Evolutionary conservation across 1,140 invertebrate genomes (phyloP), one percentile per base, ranked within the genome.

Genomic region (Drosophila repletoides): DNA sequence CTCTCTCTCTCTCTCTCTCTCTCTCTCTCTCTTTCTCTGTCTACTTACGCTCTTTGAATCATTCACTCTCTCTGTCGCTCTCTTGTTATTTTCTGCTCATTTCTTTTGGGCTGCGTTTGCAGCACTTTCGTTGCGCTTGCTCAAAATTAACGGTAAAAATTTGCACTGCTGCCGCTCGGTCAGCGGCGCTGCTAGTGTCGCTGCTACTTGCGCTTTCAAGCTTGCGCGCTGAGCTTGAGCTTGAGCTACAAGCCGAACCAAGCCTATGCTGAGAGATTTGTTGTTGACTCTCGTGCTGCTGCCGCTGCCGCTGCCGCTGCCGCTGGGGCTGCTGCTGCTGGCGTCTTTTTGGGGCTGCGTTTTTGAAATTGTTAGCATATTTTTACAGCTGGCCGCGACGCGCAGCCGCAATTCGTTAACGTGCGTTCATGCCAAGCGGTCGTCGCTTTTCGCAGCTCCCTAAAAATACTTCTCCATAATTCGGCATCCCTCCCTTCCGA

Each of bases 291-390:
- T 51, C 45, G 38, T 40, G 67, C 61, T 58, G 59, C 22, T 48
- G 66, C 58, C 45, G 56, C 58, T 26, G 41, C 10, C n/a, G 29
- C 12, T 28, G 29, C 12, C 24, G 24, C 43, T 29, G 26, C 61
- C 33, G 55, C 22, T 48, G 66, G 48, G 38, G 56, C 58, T 26
- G 41, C 10, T n/a, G 29, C 12, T 28, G 29, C 12, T 19, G 24
- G 55, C 46, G 45, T 48, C 29, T 7, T 81, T 81, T 83, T 84
- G 55, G 70, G 79, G 70, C 80, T 86, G 76, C 80, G 80, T 80
- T 86, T 86, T 88, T 88, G 61, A 81, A 88, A 88, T 88, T 72
- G 79, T 88, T 88, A 72, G 72, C 76, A 88, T 88, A 88, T 86
- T 88, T 88, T 86, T 88, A 88, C 74, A 86, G 75, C 80, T 72